Base-by-base conservation (phyloP, 2,797 vertebrate species). In the Streptopelia turtur region DNA sequence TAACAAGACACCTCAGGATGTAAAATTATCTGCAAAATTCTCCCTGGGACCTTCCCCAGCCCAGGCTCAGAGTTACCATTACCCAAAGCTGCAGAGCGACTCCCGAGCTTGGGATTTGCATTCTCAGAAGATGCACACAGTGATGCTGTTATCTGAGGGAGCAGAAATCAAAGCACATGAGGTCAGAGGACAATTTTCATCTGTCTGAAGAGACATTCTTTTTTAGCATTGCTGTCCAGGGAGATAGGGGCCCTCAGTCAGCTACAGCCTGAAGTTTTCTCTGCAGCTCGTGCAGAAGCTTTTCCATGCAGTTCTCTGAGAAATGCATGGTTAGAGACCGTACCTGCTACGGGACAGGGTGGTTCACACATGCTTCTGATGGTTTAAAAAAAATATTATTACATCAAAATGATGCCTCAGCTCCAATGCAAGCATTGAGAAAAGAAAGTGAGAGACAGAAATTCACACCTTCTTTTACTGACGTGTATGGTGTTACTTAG, bases 1-100 rank as follows among this genome's bases (percentile, higher is more conserved):
- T 94, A 82, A 82, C 74, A 74, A 87, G 81, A 93, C 41, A 80
- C 53, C 33, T 92, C 64, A 63, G 45, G 53, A 84, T 70, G 85
- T 37, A 77, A 93, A 93, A 88, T 57, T 79, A 74, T 77, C 75
- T 90, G 56, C 45, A 80, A 74, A 87, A 84, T 18, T 47, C 50
- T 90, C 43, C 61, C 64, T 24, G 45, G 10, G 49, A 89, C 41
- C 39, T 90, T 82, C 78, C 56, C 33, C 28, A 91, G 64, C 15
- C 53, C n/a, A 47, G 11, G 18, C 56, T 92, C 52, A 33, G 69
- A 69, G 45, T 27, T 41, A 45, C 37, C 50, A 60, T 57, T 77
- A 60, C 23, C 23, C 37, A 37, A 91, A 90, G 39, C 47, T 47
- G 20, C 55, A 78, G 23, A 84, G 33, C 31, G 88, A 21, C 15